Percentiles rank a stretch among this genome's conserved stretches.
Evolutionary conservation across 2,888 invertebrate species (phyloP).

Genomic region (Suillia variegata): DNA sequence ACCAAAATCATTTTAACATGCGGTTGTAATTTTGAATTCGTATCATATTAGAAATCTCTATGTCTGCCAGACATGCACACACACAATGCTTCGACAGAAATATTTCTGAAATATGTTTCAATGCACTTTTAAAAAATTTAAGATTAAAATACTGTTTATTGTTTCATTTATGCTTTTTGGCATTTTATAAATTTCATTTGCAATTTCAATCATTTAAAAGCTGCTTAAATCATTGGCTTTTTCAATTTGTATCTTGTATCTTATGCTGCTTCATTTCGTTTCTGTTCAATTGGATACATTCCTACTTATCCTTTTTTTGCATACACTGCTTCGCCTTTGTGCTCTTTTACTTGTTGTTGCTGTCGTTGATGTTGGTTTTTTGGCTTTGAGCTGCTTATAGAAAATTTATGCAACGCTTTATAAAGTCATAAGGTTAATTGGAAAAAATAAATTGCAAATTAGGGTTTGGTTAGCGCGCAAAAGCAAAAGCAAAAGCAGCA

Average conservation of each 20-base stretch:
- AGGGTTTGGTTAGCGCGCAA: too few species aligned
- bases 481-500: neutral
- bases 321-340: neutral
- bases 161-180: neutral
- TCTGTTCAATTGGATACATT: neutral
- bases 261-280: neutral
- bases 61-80: too few species aligned
- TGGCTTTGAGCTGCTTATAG: slow-evolving; percentile 20
- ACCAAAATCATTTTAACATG: too few species aligned
- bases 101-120: too few species aligned
- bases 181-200: neutral
- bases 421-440: slow-evolving; percentile 54
- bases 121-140: too few species aligned
- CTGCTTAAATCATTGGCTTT: slow-evolving; percentile 15
- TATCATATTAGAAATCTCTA: too few species aligned
- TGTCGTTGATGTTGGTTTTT: slow-evolving; percentile 3
- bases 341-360: neutral
- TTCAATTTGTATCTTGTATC: slow-evolving; percentile 3
- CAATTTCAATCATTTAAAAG: neutral
- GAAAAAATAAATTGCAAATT: slow-evolving; percentile 54
- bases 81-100: too few species aligned
- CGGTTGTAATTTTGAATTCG: too few species aligned
- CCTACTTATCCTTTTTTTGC: neutral
- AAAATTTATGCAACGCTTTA: slow-evolving; percentile 50
- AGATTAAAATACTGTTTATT: too few species aligned